Base-by-base conservation (phyloP, 2,888 invertebrate species). In the Hipparchia semele region DNA sequence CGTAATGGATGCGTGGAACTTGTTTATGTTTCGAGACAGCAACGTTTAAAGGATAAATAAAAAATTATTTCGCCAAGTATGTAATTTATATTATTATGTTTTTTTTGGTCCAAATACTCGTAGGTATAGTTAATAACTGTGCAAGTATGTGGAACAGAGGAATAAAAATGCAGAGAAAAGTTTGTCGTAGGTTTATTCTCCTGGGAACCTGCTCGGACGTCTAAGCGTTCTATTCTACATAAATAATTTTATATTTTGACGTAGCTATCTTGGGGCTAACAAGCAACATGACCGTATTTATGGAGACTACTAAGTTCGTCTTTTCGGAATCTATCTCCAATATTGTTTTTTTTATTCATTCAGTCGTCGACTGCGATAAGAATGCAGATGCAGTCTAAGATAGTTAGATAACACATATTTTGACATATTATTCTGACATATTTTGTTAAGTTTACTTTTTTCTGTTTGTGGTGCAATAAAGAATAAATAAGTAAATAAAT, bases 1-100 rank as follows among this genome's bases (percentile, higher is more conserved):
- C 62, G 65, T 68, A 67, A 74, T 69, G 58, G 49, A 64, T 71
- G 62, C 54, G 60, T 69, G 68, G 49, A 62, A 59, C 23, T 49
- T 62, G 49, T 70, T 72, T 70, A 51, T 67, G 60, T 53, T 68
- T 53, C 33, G 12, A 65, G 65, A 53, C 49, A 49, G 13, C 6
- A 13, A 23, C 53, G 33, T 65, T 65, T 51, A 65, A 61, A 64
- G 64, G 64, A 10, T 64, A 6, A 33, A 23, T 39, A 39, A 51
- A 33, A 64, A 23, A 51, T 64, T 51, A 9, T 33, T 64, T 64
- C 45, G 62, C 6, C 13, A 46, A 46, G 49, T n/a, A n/a, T n/a
- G n/a, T 46, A 46, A 46, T 23, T 23, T 1, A 23, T 23, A 23
- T 62, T 8, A 33, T 66, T 33, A 46, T 49, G 46, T 13, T 62